A percentile compares a stretch with the other conserved stretches of the same genome.
These are phyloP conservation scores for Anguilla obscura DNA, from an alignment of 2,797 vertebrate species.

Conservation along the genomic window DNA sequence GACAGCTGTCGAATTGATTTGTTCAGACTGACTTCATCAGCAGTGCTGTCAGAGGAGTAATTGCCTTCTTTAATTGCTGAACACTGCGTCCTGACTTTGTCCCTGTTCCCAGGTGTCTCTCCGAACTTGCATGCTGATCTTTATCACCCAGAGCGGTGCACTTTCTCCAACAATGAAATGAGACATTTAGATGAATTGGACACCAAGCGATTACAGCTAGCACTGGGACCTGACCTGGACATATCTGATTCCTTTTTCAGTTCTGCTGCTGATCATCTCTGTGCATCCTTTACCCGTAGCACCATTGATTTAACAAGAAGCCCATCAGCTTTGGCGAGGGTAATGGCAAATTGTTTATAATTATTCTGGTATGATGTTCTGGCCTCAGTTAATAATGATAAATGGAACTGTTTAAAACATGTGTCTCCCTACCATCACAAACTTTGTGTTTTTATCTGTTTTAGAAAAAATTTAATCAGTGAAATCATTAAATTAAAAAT, in stretches of 20 bases:
- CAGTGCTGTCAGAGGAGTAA: not conserved
- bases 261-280: slow-evolving; percentile 25
- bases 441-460: not conserved
- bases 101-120: not conserved
- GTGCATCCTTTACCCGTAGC: slow-evolving; percentile 40
- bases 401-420: slow-evolving; percentile 39
- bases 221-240: slow-evolving; percentile 10
- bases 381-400: slow-evolving; percentile 64
- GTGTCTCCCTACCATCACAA: not conserved
- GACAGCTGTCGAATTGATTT: slow-evolving; percentile 16
- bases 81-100: not conserved
- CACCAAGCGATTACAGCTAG: not conserved
- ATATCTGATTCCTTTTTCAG: not conserved
- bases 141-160: not conserved
- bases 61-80: slow-evolving; percentile 5
- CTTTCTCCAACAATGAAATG: not conserved
- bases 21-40: slow-evolving; percentile 15
- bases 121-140: not conserved
- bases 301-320: slow-evolving; percentile 42
- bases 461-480: not conserved
- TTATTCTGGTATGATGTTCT: slow-evolving; percentile 58
- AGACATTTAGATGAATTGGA: not conserved
- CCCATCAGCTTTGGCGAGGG: slow-evolving; percentile 47
- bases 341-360: slow-evolving; percentile 58
- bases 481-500: not conserved